Percentiles rank a stretch among this genome's conserved stretches.
These are phyloP conservation scores for Scotopteryx bipunctaria DNA, from an alignment of 2,888 invertebrate species.

Conservation along the genomic window DNA sequence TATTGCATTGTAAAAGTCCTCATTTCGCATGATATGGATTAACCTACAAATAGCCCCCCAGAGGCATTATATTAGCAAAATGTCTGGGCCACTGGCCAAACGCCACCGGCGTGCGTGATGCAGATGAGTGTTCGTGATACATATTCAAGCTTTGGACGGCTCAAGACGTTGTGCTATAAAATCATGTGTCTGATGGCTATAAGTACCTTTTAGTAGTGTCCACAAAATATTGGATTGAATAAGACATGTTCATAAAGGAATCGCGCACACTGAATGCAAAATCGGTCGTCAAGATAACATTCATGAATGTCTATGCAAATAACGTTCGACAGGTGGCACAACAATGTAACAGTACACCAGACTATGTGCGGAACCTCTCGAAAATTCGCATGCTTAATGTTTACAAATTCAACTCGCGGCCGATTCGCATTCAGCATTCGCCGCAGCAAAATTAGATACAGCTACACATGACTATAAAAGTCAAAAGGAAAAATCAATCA, in stretches of 20 bases:
- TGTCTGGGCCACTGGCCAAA: slow-evolving; percentile 10
- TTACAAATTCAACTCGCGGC: slow-evolving; percentile 28
- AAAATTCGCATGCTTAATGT: slow-evolving; percentile 28
- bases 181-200: slow-evolving; percentile 9
- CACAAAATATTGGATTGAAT: background rate
- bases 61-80: too few species aligned
- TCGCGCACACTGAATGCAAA: slow-evolving; percentile 4
- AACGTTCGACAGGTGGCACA: slow-evolving; percentile 24
- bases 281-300: slow-evolving; percentile 9
- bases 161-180: slow-evolving; percentile 9
- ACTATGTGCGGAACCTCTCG: slow-evolving; percentile 17
- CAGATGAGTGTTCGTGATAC: slow-evolving; percentile 18
- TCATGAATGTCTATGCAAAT: slow-evolving; percentile 23
- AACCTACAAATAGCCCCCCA: slow-evolving; percentile 12
- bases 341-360: slow-evolving; percentile 22
- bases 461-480: slow-evolving; percentile 37
- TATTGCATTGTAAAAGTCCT: slow-evolving; percentile 1
- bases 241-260: background rate
- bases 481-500: slow-evolving; percentile 51
- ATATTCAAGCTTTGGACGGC: slow-evolving; percentile 20
- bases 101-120: slow-evolving; percentile 24
- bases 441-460: slow-evolving; percentile 20
- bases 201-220: background rate
- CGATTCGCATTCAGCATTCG: slow-evolving; percentile 26
- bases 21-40: slow-evolving; percentile 2